Base-by-base conservation (phyloP, 1,140 invertebrate genomes). In the Cyrtorhinus lividipennis region DNA sequence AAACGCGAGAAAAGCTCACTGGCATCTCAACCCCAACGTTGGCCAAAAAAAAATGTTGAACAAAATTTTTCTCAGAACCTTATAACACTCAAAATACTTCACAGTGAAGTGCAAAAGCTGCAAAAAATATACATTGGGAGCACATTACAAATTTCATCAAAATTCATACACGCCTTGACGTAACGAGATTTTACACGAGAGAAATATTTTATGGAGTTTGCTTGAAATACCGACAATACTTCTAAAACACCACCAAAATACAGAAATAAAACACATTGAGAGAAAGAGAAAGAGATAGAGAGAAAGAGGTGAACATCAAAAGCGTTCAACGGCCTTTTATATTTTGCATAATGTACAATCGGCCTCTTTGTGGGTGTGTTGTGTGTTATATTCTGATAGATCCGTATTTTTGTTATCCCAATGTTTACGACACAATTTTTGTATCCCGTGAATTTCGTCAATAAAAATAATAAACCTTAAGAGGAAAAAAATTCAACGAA, bases 111-210 rank as follows among this genome's bases (percentile, higher is more conserved):
- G 5, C 30, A 38, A 38, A 38, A 38, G 30, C 30, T 38, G 30
- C 30, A n/a, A n/a, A n/a, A n/a, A n/a, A 38, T 38, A 38, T 38
- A 53, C 18, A 53, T 53, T 53, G 48, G 48, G 48, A 53, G 48
- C 48, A 53, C 20, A 53, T 53, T 20, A 53, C 48, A 53, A 38
- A 38, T 5, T 38, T 38, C 5, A 38, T 5, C 5, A 5, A 8
- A 38, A 5, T 15, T 38, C n/a, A 38, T 15, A 8, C 30, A 38
- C 15, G 15, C 30, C 30, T 15, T 15, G 30, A 38, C 48, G 20
- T 53, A 53, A 53, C 48, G 48, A 53, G 48, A 53, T 53, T 53
- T 53, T 22, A 53, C 48, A 53, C 48, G 20, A 53, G 18, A 38
- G 15, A 15, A 38, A 38, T 38, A 38, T 38, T 8, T 38, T 8